phyloP scores from a whole-genome alignment of 2,797 vertebrate species.

The Cuculus canorus region DNA sequence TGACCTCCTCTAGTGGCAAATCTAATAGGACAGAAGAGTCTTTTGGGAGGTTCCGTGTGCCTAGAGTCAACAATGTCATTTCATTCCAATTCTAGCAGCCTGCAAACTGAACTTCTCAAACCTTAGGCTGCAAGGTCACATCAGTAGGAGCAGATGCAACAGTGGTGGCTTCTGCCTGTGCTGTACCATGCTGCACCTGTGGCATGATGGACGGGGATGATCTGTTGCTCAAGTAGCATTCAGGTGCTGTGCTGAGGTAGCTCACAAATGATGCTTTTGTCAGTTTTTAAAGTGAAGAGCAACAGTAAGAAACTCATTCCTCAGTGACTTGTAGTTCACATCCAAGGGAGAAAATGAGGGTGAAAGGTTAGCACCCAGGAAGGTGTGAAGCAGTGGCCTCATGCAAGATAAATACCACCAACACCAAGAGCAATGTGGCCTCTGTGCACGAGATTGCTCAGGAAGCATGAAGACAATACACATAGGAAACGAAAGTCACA shows the following conservation, averaged over 20 bases:
- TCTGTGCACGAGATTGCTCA: background rate
- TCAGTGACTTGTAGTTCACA: background rate
- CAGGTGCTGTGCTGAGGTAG: background rate
- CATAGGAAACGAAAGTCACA: background rate
- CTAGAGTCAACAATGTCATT: background rate
- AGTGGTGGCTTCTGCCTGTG: background rate
- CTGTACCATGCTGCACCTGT: background rate
- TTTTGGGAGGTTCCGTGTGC: background rate
- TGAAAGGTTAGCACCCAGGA: background rate
- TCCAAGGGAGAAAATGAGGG: background rate
- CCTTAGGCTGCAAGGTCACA: accelerated
- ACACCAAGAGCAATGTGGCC: background rate
- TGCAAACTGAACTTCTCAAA: background rate
- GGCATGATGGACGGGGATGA: background rate
- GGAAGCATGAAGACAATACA: background rate
- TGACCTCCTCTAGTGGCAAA: background rate
- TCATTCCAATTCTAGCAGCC: background rate
- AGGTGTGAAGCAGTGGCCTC: background rate
- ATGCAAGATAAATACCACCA: background rate
- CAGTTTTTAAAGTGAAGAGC: background rate
- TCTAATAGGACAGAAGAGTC: background rate
- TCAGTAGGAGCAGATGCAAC: background rate
- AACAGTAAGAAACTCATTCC: background rate
- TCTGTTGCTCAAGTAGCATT: background rate
- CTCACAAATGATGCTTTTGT: background rate